Evolutionary conservation across 1,140 invertebrate genomes (phyloP).

Genomic region (Probaryconus sp.): DNA sequence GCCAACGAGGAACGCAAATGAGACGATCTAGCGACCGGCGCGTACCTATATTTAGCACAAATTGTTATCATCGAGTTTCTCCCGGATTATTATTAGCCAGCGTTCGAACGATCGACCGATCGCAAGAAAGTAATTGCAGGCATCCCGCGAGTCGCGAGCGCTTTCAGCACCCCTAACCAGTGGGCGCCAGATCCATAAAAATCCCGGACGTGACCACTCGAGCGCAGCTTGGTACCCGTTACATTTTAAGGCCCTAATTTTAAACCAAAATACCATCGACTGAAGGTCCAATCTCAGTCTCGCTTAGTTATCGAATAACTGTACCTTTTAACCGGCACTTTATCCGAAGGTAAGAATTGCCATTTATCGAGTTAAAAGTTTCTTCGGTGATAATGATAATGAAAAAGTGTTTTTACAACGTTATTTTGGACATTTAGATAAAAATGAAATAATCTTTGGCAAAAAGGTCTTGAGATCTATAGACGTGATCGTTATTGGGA

Average conservation of each 20-base stretch:
- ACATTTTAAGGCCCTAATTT: slow-evolving; percentile 35
- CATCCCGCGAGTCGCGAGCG: slow-evolving; percentile 3
- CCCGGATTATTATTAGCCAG: slow-evolving; percentile 41
- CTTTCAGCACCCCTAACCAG: slow-evolving; percentile 26
- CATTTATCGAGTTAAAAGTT: no score
- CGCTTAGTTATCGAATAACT: slow-evolving; percentile 36
- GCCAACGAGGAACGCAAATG: slow-evolving; percentile 20
- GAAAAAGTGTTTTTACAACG: no score
- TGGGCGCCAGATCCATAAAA: slow-evolving; percentile 3
- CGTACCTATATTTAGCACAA: slow-evolving; percentile 49
- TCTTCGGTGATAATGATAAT: no score
- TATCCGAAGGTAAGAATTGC: no score
- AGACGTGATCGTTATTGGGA: no score
- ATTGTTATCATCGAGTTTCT: slow-evolving; percentile 51
- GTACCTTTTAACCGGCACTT: no score
- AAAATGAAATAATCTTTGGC: no score
- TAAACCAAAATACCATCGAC: slow-evolving; percentile 24
- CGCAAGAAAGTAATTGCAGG: slow-evolving; percentile 35
- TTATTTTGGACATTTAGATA: no score
- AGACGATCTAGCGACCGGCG: slow-evolving; percentile 24
- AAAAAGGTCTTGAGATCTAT: no score
- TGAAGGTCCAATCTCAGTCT: slow-evolving; percentile 23
- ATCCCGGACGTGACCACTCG: slow-evolving; percentile 10
- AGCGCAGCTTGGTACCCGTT: slow-evolving; percentile 25
- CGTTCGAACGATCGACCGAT: slow-evolving; percentile 19